Percentiles rank a stretch among this genome's conserved stretches.
Conservation (phyloP, 2,113 vertebrate genomes). For the Euleptes europaea region DNA sequence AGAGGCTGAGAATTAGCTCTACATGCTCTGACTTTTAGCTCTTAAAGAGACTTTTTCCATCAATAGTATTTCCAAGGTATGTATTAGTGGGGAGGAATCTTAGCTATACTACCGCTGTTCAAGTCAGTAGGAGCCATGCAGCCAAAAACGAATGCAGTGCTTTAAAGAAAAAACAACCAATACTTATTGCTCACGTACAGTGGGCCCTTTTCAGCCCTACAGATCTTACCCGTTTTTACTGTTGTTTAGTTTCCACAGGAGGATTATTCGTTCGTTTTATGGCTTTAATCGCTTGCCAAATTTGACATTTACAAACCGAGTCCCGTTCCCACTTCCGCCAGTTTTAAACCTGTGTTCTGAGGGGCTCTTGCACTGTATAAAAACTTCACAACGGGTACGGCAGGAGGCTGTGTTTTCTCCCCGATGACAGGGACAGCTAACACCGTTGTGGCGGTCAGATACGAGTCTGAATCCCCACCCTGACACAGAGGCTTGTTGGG, state of each 20-base stretch:
- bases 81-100: conserved; percentile 21
- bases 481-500: no score
- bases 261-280: conserved; percentile 14
- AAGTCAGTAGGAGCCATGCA: conserved; percentile 3
- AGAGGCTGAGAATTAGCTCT: conserved; percentile 23
- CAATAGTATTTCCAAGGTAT: conserved; percentile 23
- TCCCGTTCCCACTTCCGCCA: background rate
- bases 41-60: conserved; percentile 15
- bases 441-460: no score
- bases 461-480: no score
- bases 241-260: conserved; percentile 1
- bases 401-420: background rate
- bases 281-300: conserved; percentile 15
- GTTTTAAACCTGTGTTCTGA: background rate
- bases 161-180: conserved; percentile 16
- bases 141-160: conserved; percentile 1
- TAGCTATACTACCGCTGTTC: conserved; percentile 12
- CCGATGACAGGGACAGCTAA: background rate
- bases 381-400: background rate
- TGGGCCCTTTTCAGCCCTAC: conserved; percentile 9
- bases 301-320: conserved; percentile 9
- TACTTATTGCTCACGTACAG: conserved; percentile 10
- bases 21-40: conserved; percentile 27
- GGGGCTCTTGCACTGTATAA: background rate
- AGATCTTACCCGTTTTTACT: background rate